Evolutionary conservation across 2,797 vertebrate species (phyloP), one percentile per base, ranked within the genome.

Genomic region (Falco rusticolus): DNA sequence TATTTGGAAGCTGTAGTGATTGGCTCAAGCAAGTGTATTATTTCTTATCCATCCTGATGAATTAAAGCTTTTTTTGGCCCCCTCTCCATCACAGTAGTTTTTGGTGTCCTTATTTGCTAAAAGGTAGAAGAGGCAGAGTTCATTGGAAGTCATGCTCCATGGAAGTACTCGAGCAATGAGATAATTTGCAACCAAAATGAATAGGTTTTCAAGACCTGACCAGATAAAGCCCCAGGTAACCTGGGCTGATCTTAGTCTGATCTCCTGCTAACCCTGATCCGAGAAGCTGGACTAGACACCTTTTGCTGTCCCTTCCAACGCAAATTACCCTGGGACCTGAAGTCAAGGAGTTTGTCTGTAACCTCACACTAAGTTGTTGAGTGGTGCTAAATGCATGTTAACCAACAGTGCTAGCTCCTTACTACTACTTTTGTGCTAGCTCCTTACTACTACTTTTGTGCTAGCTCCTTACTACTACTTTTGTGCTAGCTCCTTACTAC

Each of bases 11-110:
- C 37, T 59, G 8, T 24, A 11, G 28, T 13, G 14, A 47, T 57
- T 2, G 0, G 17, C 41, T 65, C 2, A 3, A 43, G 37, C 9
- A 68, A 57, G 33, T 0, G 3, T 25, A 16, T 41, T 26, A 34
- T 77, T 74, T 77, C 37, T 65, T 53, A 68, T 61, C 71, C 56
- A 70, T 18, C 31, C 28, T 45, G 20, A 53, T 37, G 28, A n/a
- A 48, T 11, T 3, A 34, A 43, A 29, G 8, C 10, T 41, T 19
- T 19, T 5, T 0, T 0, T 2, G 13, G 41, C 15, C 2, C 6
- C 5, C 4, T 3, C 7, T 3, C 33, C 2, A 16, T 50, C 10
- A 45, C 4, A 33, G n/a, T 39, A 41, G 45, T 60, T 87, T 66
- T 64, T 66, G 16, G 6, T 65, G 9, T 16, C 33, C 3, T 18